Percentiles rank a stretch among this genome's conserved stretches.
Conservation (phyloP, 2,113 vertebrate species). For the Pomatostomus ruficeps region DNA sequence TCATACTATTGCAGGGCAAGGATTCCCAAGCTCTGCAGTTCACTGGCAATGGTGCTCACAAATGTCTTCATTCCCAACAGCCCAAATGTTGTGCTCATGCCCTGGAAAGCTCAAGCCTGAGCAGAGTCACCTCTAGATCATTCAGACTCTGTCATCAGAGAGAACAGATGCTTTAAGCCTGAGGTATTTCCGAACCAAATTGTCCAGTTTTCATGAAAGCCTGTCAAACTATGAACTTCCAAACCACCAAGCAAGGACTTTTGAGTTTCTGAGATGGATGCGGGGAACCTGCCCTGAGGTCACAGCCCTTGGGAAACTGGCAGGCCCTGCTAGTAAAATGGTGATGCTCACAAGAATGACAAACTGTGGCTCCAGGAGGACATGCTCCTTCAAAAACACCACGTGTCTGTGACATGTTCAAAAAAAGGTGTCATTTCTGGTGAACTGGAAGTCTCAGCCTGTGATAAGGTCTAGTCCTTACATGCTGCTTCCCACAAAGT, state of each 20-base stretch:
- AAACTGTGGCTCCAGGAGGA: not conserved
- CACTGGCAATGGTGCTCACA: not conserved
- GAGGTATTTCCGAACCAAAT: not conserved
- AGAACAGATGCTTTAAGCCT: not conserved
- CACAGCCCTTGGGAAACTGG: not conserved
- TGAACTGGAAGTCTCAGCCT: not conserved
- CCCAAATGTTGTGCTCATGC: not conserved
- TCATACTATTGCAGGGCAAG: not conserved
- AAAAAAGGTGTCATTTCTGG: not conserved
- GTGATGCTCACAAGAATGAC: not conserved
- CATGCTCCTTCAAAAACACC: not conserved
- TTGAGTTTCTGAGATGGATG: not conserved
- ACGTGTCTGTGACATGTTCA: rapidly evolving
- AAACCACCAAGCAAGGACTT: not conserved
- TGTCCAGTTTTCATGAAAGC: not conserved
- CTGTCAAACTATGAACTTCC: not conserved
- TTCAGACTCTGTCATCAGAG: not conserved
- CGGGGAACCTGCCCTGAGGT: rapidly evolving
- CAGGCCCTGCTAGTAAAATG: not conserved
- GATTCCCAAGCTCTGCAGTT: not conserved
- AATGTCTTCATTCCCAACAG: not conserved
- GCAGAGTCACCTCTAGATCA: not conserved
- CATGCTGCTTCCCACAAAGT: not conserved
- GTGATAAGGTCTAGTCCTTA: not conserved
- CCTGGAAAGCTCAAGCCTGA: not conserved